Base-by-base conservation (phyloP, 2,113 vertebrate genomes). In the Xyrauchen texanus region DNA sequence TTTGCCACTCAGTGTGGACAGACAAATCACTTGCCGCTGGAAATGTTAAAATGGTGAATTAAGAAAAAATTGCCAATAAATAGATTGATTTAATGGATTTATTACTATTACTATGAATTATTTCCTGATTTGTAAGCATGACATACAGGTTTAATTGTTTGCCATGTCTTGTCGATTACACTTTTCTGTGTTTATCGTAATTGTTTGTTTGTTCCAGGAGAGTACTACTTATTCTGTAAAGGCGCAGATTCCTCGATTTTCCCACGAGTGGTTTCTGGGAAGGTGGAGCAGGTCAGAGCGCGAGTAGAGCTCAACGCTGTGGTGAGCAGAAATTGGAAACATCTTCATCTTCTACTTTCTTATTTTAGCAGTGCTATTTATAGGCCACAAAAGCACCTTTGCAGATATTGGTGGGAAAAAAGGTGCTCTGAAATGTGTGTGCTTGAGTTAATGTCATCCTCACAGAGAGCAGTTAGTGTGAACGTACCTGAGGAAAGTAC, bases 211-310 rank as follows among this genome's bases (percentile, higher is more conserved):
- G 58, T 81, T 52, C 51, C 85, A 99, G 97, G 95, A 64, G 95
- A 98, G 64, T 90, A 95, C 79, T 97, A 93, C 76, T 90, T 99
- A 57, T 98, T 99, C 86, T 98, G 96, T 86, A 99, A 99, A 91
- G 98, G 98, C 76, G 98, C 98, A 9, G 98, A 99, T 88, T 99
- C 97, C 15, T 95, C 97, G 61, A 96, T 99, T 91, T 98, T 99
- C 84, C 98, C 98, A 78, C 90, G 95, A 77, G 95, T 99, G 8
- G 84, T 94, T 78, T 94, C 97, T 81, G 97, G 98, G 85, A 98
- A 97, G 92, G 94, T 98, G 82, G 96, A 97, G 0, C 94, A 97
- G 89, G 85, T 99, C 81, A 92, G 77, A 79, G 90, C 95, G 61
- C 89, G 96, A 79, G 98, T 99, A 81, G 95, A 99, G 82, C 96